phyloP scores from a whole-genome alignment of 2,113 vertebrate species.

The Rhabdomys dilectus region DNA sequence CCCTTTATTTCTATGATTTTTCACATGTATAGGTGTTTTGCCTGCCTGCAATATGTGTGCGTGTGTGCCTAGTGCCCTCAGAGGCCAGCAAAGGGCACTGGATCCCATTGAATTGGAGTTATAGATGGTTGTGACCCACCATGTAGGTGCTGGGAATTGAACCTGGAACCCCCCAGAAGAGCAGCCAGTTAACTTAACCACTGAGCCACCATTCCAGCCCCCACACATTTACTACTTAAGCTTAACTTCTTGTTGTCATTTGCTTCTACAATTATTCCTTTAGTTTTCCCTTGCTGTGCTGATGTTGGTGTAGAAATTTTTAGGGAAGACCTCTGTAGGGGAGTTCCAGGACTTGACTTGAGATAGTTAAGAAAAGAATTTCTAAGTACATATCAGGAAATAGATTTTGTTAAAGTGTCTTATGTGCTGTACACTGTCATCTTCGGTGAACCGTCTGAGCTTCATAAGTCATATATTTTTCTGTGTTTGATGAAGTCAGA shows the following conservation, averaged over 20 bases:
- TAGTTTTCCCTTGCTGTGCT: not conserved
- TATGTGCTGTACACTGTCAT: not conserved
- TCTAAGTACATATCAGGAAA: conserved; percentile 8
- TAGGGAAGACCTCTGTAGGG: not conserved
- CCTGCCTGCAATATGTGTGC: too few species aligned
- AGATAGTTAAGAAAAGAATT: not conserved
- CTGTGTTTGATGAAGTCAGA: conserved; percentile 9
- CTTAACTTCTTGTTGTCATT: conserved; percentile 47
- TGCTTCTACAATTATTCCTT: not conserved
- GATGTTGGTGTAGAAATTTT: not conserved
- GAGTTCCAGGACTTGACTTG: not conserved
- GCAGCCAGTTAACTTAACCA: not conserved
- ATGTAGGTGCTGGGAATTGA: not conserved
- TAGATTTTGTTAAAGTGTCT: not conserved
- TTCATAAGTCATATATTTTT: not conserved
- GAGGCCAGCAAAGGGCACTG: not conserved
- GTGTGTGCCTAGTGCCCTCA: not conserved
- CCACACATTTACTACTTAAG: not conserved
- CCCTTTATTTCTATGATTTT: not conserved
- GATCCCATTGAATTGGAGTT: not conserved
- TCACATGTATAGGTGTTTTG: not conserved
- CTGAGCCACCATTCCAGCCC: not conserved
- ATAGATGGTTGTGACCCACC: not conserved
- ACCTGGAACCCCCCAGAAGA: not conserved
- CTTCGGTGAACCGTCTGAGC: not conserved